Evolutionary conservation across 1,140 invertebrate species (phyloP).

Genomic region (Pristionchus pacificus): DNA sequence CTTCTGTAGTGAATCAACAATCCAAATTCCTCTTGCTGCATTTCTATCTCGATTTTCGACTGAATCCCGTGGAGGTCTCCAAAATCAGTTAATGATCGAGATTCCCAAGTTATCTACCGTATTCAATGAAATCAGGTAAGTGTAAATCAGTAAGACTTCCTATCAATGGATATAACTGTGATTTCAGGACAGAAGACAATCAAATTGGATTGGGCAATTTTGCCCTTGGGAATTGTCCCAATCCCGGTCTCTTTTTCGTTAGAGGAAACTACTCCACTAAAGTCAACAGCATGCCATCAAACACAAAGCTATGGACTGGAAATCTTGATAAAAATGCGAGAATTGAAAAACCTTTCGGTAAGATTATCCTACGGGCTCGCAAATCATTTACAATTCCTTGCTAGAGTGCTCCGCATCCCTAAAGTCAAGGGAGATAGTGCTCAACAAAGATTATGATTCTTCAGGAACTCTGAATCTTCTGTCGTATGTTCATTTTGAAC

Average conservation of each 20-base stretch:
- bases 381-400: too few species aligned
- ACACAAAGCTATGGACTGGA: slow-evolving; percentile 10
- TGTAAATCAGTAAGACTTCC: not conserved
- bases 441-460: too few species aligned
- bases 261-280: slow-evolving; percentile 28
- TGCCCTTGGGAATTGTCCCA: slow-evolving; percentile 30
- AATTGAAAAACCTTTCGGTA: slow-evolving; percentile 1
- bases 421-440: too few species aligned
- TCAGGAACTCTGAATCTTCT: slow-evolving; percentile 24
- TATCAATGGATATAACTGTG: not conserved
- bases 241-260: slow-evolving; percentile 34
- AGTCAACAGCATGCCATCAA: slow-evolving; percentile 24
- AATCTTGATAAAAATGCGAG: not conserved
- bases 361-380: too few species aligned
- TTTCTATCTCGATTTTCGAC: too few species aligned
- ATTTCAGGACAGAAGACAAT: slow-evolving; percentile 21
- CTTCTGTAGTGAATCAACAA: too few species aligned
- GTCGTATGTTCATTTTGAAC: slow-evolving; percentile 35
- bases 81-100: slow-evolving; percentile 20
- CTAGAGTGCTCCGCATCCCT: too few species aligned
- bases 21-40: too few species aligned
- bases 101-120: slow-evolving; percentile 5
- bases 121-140: slow-evolving; percentile 20
- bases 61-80: not conserved
- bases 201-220: slow-evolving; percentile 20